A percentile compares a stretch with the other conserved stretches of the same genome.
Evolutionary conservation across 2,113 vertebrate genomes (phyloP).

Genomic region (Sarotherodon lohbergeri): DNA sequence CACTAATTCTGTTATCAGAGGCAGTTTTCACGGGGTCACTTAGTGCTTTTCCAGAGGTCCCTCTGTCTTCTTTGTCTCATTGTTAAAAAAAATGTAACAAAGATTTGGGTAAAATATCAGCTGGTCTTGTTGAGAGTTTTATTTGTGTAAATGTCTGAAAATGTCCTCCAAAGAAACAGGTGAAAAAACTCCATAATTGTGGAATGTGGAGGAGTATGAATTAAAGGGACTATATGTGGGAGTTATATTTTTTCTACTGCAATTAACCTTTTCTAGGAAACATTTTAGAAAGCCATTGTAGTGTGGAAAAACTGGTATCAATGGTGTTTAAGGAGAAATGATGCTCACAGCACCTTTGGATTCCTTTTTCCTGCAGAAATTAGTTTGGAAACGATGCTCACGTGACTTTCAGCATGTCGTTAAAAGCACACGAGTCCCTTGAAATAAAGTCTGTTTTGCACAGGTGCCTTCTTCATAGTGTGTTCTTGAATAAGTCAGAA

Average conservation of each 20-base stretch:
- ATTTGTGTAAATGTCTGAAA: background rate
- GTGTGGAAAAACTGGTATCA: background rate
- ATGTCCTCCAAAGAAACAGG: background rate
- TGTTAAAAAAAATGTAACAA: background rate
- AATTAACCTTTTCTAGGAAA: background rate
- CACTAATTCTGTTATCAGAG: background rate
- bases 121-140: background rate
- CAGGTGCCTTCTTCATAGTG: background rate
- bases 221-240: background rate
- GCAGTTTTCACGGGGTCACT: background rate
- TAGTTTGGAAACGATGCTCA: accelerated
- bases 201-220: background rate
- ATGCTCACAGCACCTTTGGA: background rate
- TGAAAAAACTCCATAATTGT: background rate
- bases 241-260: accelerated
- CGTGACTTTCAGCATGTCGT: background rate
- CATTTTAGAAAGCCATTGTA: background rate
- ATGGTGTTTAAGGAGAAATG: background rate
- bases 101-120: background rate
- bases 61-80: background rate
- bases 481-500: accelerated
- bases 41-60: background rate
- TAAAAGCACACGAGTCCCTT: background rate
- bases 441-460: background rate
- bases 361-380: background rate